phyloP scores from a whole-genome alignment of 2,888 invertebrate species.

The Hymenopus coronatus region DNA sequence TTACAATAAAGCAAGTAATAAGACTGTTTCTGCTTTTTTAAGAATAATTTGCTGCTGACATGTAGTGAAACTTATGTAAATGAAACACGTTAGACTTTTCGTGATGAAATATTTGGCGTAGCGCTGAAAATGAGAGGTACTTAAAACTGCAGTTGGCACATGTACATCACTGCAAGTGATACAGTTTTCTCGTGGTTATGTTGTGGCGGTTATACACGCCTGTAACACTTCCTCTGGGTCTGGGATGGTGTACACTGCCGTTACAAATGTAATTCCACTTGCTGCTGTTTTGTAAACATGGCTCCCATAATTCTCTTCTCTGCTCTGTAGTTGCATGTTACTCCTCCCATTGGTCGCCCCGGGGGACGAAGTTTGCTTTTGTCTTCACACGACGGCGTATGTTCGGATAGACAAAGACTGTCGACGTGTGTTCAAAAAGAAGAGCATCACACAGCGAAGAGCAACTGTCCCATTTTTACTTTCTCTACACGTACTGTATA shows the following conservation, averaged over 20 bases:
- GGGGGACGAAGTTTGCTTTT: neutral
- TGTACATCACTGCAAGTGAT: neutral
- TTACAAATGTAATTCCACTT: neutral
- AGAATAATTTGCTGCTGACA: too few relatives aligned
- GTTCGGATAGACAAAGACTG: neutral
- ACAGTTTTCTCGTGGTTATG: neutral
- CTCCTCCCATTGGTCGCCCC: neutral
- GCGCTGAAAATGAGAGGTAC: too few relatives aligned
- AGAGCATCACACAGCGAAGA: neutral
- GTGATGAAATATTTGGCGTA: too few relatives aligned
- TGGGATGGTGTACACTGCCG: neutral
- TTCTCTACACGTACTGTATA: too few relatives aligned
- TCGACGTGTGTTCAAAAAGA: neutral
- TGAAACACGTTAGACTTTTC: too few relatives aligned
- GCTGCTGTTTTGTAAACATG: neutral
- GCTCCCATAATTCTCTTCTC: neutral
- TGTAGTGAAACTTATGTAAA: too few relatives aligned
- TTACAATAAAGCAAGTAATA: too few relatives aligned
- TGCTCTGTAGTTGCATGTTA: neutral
- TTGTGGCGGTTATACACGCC: neutral
- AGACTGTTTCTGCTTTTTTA: too few relatives aligned
- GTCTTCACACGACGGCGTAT: neutral
- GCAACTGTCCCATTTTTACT: neutral
- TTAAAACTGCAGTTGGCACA: too few relatives aligned
- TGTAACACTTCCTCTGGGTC: neutral